Percentiles rank a stretch among this genome's conserved stretches.
These are phyloP conservation scores for Cephalopholis sonnerati DNA, from an alignment of 2,113 vertebrate genomes.

Conservation along the genomic window DNA sequence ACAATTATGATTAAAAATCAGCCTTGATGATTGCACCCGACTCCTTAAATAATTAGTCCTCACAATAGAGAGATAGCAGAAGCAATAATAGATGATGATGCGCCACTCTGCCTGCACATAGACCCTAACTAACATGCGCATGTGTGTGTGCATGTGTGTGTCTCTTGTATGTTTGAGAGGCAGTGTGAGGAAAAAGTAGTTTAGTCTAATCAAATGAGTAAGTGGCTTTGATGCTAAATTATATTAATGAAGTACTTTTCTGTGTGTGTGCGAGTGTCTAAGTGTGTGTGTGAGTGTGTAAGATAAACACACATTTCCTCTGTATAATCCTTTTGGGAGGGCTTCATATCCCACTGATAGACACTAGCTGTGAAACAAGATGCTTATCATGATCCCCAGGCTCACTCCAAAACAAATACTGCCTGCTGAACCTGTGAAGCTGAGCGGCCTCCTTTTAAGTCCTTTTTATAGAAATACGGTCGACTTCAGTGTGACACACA, in stretches of 20 bases:
- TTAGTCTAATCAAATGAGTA: conserved; percentile 62
- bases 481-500: conserved; percentile 30
- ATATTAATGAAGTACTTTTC: conserved; percentile 68
- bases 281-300: conserved; percentile 45
- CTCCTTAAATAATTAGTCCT: conserved; percentile 73
- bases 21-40: conserved; percentile 49
- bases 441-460: neutral
- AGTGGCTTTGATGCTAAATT: conserved; percentile 61
- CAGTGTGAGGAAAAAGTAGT: conserved; percentile 35
- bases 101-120: conserved; percentile 32
- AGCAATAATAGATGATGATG: conserved; percentile 64
- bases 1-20: conserved; percentile 61
- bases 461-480: conserved; percentile 5
- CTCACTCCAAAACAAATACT: conserved; percentile 68
- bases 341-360: conserved; percentile 76
- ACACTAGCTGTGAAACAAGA: conserved; percentile 77
- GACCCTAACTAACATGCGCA: conserved; percentile 10
- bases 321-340: conserved; percentile 74
- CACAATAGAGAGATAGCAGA: conserved; percentile 48
- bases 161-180: conserved; percentile 24
- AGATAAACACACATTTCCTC: conserved; percentile 80
- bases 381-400: conserved; percentile 74
- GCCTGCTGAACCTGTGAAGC: conserved; percentile 48
- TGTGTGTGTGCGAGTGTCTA: conserved; percentile 17
- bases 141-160: conserved; percentile 7